These are phyloP conservation scores for Damaliscus lunatus DNA, from an alignment of 2,113 vertebrate species.

Conservation along the genomic window DNA sequence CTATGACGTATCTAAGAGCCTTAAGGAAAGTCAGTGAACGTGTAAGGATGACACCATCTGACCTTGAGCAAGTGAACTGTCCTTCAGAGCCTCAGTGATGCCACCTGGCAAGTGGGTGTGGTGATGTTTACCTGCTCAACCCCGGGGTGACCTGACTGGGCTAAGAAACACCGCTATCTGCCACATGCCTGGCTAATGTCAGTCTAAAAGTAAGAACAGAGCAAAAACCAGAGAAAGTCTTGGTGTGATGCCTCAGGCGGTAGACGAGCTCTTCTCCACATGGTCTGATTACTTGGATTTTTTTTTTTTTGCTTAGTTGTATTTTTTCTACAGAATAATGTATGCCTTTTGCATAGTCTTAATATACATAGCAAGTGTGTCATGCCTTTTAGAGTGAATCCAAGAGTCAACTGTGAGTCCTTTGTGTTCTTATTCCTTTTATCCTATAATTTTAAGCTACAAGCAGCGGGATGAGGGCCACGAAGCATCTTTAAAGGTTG, in stretches of 20 bases:
- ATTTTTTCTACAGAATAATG: not conserved
- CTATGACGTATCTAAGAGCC: accelerated
- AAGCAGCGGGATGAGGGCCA: accelerated
- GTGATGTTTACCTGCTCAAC: not conserved
- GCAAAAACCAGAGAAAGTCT: not conserved
- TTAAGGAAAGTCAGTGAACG: accelerated
- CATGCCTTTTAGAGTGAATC: not conserved
- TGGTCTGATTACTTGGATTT: accelerated
- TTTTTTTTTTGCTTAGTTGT: not conserved
- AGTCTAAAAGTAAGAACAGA: accelerated
- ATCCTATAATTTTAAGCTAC: not conserved
- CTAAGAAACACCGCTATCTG: accelerated
- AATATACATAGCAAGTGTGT: accelerated
- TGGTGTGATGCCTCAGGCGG: accelerated
- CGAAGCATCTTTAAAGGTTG: accelerated
- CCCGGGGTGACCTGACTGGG: not conserved
- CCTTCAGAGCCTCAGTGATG: not conserved
- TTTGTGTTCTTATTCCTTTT: not conserved
- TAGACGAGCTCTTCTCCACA: accelerated
- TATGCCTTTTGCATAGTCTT: not conserved
- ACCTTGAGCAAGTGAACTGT: not conserved
- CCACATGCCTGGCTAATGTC: accelerated
- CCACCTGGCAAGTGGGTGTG: accelerated
- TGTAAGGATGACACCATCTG: accelerated
- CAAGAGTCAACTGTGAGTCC: not conserved